Conservation (phyloP, 2,113 vertebrate species). For the Lophius piscatorius region DNA sequence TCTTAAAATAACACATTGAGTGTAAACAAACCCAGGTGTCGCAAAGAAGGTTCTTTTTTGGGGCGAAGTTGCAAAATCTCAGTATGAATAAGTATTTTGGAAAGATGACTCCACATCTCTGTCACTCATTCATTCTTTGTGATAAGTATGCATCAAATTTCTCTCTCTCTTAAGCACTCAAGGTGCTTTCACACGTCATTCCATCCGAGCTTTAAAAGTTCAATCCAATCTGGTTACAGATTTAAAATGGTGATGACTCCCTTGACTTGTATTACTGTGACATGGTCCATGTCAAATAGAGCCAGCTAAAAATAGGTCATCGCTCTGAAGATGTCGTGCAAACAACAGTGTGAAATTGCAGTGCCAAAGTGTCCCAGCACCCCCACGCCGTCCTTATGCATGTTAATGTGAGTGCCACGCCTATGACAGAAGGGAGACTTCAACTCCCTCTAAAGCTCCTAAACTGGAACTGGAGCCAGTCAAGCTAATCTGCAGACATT, state of each 20-base stretch:
- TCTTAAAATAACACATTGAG: no score
- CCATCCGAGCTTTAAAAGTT: slow-evolving; percentile 42
- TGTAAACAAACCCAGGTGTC: no score
- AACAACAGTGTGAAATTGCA: slow-evolving; percentile 14
- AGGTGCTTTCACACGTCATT: slow-evolving; percentile 1
- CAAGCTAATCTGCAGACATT: slow-evolving; percentile 53
- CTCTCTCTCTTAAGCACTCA: no score
- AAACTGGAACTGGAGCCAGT: slow-evolving; percentile 45
- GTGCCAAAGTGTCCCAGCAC: neutral
- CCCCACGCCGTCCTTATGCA: slow-evolving; percentile 8
- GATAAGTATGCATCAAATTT: no score
- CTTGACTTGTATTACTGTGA: slow-evolving; percentile 42
- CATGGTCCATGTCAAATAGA: slow-evolving; percentile 34
- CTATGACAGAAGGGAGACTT: slow-evolving; percentile 47
- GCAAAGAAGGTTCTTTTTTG: no score
- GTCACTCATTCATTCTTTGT: no score
- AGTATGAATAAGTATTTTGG: no score
- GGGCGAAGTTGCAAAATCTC: no score
- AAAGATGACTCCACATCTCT: no score
- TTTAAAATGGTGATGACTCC: slow-evolving; percentile 48
- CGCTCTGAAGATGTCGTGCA: slow-evolving; percentile 1
- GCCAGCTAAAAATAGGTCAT: slow-evolving; percentile 24
- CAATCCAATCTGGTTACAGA: slow-evolving; percentile 40
- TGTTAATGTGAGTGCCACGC: slow-evolving; percentile 51
- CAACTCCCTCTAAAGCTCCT: slow-evolving; percentile 39